These are phyloP conservation scores for Lasioglossum marginatum DNA, from an alignment of 2,888 invertebrate genomes.

Conservation along the genomic window DNA sequence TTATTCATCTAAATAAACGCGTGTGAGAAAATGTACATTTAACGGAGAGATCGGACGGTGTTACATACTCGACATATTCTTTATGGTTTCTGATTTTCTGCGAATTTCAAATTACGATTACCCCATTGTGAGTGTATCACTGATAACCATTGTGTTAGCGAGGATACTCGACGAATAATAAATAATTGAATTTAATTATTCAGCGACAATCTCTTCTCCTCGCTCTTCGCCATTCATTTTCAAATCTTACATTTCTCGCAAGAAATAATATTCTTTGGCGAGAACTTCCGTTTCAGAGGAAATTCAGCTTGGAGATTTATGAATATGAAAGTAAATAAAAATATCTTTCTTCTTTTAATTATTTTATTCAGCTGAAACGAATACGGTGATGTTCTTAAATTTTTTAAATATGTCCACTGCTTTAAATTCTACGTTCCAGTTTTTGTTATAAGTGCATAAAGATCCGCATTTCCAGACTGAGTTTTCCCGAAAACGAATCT, in stretches of 20 bases:
- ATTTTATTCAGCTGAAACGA: too few relatives aligned
- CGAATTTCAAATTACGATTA: slow-evolving; percentile 71
- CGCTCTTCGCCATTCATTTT: neutral
- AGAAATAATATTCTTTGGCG: neutral
- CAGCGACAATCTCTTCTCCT: slow-evolving; percentile 55
- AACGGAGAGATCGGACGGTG: slow-evolving; percentile 16
- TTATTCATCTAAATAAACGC: slow-evolving; percentile 60
- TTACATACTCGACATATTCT: slow-evolving; percentile 64
- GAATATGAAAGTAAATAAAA: too few relatives aligned
- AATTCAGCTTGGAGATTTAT: neutral
- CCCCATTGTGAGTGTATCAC: slow-evolving; percentile 76
- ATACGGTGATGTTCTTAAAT: too few relatives aligned
- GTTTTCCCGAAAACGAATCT: neutral
- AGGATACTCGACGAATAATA: slow-evolving; percentile 77
- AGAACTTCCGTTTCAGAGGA: neutral
- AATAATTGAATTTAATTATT: slow-evolving; percentile 81
- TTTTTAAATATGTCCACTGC: too few relatives aligned
- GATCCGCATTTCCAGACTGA: neutral
- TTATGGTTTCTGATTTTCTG: slow-evolving; percentile 71
- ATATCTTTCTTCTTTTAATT: too few relatives aligned
- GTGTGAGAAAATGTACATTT: slow-evolving; percentile 17
- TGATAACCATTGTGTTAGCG: slow-evolving; percentile 78
- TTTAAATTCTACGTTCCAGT: too few relatives aligned
- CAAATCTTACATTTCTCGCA: too few relatives aligned
- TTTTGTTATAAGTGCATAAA: too few relatives aligned